phyloP scores from a whole-genome alignment of 1,140 invertebrate species.

The Ostrea edulis region DNA sequence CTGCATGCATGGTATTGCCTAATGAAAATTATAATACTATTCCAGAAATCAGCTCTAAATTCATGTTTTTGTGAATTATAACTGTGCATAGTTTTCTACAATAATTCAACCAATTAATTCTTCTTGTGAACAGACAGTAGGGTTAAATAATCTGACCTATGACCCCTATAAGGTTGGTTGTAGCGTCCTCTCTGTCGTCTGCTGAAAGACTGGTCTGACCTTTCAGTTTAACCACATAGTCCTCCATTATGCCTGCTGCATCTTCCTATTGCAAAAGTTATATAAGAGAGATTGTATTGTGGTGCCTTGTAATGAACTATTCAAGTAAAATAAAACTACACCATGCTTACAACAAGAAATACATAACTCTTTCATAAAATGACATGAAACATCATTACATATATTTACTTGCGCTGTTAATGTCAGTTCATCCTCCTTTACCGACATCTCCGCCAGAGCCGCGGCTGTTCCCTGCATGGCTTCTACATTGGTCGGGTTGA shows the following conservation, averaged over 20 bases:
- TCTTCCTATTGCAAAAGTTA: conserved; percentile 44
- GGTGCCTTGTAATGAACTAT: no score
- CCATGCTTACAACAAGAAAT: no score
- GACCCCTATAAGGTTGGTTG: conserved; percentile 47
- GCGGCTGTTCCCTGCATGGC: conserved; percentile 59
- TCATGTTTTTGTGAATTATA: no score
- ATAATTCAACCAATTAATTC: no score
- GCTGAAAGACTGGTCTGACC: conserved; percentile 48
- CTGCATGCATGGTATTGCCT: conserved; percentile 48
- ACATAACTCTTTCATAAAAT: no score
- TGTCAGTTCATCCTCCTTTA: conserved; percentile 60
- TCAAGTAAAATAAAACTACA: no score
- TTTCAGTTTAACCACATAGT: conserved; percentile 49
- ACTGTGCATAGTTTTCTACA: no score
- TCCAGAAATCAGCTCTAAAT: neutral
- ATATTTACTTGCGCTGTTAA: conserved; percentile 51
- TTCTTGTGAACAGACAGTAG: no score
- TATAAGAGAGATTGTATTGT: no score
- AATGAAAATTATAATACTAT: neutral
- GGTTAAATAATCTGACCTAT: conserved; percentile 48
- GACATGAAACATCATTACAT: neutral
- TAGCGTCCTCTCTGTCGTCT: conserved; percentile 61
- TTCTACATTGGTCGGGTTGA: conserved; percentile 53
- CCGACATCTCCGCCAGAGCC: conserved; percentile 52
- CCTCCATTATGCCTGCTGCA: conserved; percentile 51